Evolutionary conservation across 2,888 invertebrate genomes (phyloP), one percentile per base, ranked within the genome.

Genomic region (Scrobipalpa atriplicella): DNA sequence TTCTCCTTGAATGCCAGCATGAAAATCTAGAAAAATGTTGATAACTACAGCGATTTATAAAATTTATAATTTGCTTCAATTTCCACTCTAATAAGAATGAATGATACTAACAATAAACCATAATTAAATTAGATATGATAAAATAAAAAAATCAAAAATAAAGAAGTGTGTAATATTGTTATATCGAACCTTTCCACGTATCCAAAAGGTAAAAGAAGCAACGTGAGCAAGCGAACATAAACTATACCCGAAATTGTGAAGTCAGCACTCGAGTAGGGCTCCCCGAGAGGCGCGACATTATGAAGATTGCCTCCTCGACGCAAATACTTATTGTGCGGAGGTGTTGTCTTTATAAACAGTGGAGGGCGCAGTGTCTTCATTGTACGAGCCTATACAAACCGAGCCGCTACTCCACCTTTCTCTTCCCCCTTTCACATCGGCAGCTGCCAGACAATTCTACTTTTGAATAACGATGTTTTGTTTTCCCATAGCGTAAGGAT

Each of bases 261-360:
- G 47, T 62, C 47, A 51, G 43, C 47, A 29, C 47, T 62, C 62
- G 21, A 47, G 62, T 8, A 62, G 9, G 62, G 21, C 9, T 10
- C 9, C 41, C 10, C 43, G 3, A 43, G 61, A 38, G 43, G 61
- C 41, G 58, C 21, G 39, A 68, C 69, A 70, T 72, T 77, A 79
- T 71, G 78, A 72, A 75, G 75, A 78, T 79, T 69, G 72, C 70
- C 70, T 68, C 66, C 71, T 71, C 66, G 67, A 66, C 69, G 69
- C 70, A 70, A 72, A 72, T 73, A 76, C 68, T 72, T 70, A 74
- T 74, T 70, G 71, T 69, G 60, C 67, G 70, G 69, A 67, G 73
- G 73, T 78, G 78, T 78, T 78, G 77, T 74, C 75, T 70, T 71
- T 62, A 67, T 70, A 73, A 78, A 79, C 75, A 77, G 71, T 65